Evolutionary conservation across 2,113 vertebrate species (phyloP).

Genomic region (Oplegnathus fasciatus): DNA sequence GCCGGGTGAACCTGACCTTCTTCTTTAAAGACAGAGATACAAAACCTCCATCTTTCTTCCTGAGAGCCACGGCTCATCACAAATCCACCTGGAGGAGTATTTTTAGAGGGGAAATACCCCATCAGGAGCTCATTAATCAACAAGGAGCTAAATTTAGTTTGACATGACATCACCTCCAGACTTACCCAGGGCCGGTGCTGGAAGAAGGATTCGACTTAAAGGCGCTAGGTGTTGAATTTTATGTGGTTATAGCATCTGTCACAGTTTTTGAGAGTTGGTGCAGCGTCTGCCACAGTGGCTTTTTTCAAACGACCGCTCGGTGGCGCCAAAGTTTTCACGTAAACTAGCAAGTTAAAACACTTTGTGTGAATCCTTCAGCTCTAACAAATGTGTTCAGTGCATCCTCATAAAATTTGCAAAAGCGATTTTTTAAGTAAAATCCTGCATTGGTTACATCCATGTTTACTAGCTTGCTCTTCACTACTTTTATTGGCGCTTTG

Average conservation of each 20-base stretch:
- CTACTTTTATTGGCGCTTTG: too few species aligned
- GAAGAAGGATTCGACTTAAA: background rate
- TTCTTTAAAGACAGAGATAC: background rate
- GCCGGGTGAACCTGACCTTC: slow-evolving; percentile 7
- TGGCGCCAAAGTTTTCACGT: background rate
- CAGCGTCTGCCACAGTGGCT: background rate
- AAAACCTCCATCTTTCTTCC: slow-evolving; percentile 20
- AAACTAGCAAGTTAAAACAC: too few species aligned
- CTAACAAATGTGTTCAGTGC: too few species aligned
- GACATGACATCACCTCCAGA: slow-evolving; percentile 58
- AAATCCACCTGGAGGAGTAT: slow-evolving; percentile 52
- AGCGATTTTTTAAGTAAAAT: too few species aligned
- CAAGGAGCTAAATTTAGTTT: slow-evolving; percentile 66
- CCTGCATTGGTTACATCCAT: too few species aligned
- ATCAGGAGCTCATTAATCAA: slow-evolving; percentile 75
- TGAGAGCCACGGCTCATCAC: slow-evolving; percentile 62
- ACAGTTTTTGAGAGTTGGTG: too few species aligned
- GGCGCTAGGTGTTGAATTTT: too few species aligned
- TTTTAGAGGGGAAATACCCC: slow-evolving; percentile 60
- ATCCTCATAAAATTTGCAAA: too few species aligned
- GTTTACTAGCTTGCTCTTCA: too few species aligned
- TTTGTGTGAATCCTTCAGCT: too few species aligned
- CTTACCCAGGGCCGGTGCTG: slow-evolving; percentile 4
- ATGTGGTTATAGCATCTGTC: background rate
- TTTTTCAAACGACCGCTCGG: background rate